A percentile compares a stretch with the other conserved stretches of the same genome.
These are phyloP conservation scores for Schrankia costaestrigalis DNA, from an alignment of 2,888 invertebrate genomes.

Conservation along the genomic window DNA sequence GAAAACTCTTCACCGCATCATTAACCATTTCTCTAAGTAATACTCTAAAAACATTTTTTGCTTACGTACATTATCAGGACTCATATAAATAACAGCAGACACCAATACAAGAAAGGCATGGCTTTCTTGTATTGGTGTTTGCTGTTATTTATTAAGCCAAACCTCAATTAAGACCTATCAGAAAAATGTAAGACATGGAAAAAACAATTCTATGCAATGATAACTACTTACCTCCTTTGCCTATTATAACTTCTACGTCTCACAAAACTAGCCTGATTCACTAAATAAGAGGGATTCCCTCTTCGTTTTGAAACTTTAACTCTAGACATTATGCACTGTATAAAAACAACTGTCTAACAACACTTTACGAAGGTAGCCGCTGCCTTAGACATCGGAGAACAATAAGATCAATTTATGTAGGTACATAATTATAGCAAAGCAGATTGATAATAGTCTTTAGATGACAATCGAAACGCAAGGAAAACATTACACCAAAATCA, in stretches of 20 bases:
- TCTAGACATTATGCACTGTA: conserved; percentile 24
- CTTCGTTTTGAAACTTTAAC: conserved; percentile 24
- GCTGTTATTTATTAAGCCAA: too few relatives aligned
- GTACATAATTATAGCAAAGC: conserved; percentile 23
- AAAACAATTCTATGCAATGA: neutral
- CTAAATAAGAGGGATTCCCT: conserved; percentile 27
- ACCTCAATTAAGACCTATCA: too few relatives aligned
- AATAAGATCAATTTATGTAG: conserved; percentile 25
- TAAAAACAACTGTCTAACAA: conserved; percentile 4
- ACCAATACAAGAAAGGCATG: too few relatives aligned
- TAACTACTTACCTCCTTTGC: conserved; percentile 31
- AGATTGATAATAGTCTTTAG: neutral
- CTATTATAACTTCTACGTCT: conserved; percentile 38
- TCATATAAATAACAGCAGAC: too few relatives aligned
- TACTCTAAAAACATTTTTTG: too few relatives aligned
- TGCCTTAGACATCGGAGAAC: conserved; percentile 20
- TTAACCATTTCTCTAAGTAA: too few relatives aligned
- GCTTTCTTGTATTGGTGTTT: too few relatives aligned
- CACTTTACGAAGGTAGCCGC: conserved; percentile 16
- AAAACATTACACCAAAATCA: conserved; percentile 4
- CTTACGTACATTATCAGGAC: too few relatives aligned
- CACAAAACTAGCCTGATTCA: conserved; percentile 30
- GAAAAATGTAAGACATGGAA: neutral
- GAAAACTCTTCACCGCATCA: too few relatives aligned
- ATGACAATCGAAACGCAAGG: neutral